Conservation (phyloP, 2,113 vertebrate species). For the Marmota monax region DNA sequence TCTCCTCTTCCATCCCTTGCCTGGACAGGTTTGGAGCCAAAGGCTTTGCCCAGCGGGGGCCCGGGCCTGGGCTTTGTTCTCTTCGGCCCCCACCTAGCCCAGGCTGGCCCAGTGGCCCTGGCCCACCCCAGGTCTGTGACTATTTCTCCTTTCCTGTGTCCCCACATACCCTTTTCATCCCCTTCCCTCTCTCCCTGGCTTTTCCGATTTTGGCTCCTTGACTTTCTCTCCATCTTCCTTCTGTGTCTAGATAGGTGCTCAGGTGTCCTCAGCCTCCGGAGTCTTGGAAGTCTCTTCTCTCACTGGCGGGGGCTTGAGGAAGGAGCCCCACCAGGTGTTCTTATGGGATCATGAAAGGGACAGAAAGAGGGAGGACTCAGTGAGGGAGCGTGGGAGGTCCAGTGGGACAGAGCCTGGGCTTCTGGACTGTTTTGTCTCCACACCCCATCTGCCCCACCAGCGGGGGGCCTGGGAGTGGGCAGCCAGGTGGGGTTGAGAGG, state of each 20-base stretch:
- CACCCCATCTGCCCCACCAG: background rate
- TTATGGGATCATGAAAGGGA: background rate
- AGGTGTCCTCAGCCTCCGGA: too few relatives aligned
- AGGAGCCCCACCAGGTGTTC: background rate
- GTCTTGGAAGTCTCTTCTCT: background rate
- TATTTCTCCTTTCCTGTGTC: background rate
- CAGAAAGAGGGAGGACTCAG: background rate
- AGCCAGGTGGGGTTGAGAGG: background rate
- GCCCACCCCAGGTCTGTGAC: background rate
- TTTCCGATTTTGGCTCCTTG: background rate
- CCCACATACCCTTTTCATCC: accelerated
- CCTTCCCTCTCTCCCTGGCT: background rate
- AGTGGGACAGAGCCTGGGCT: accelerated
- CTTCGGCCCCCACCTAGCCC: background rate
- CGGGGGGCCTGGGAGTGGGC: background rate
- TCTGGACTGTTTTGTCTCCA: background rate
- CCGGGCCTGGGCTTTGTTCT: background rate
- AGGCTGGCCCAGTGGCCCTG: background rate
- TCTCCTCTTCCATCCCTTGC: background rate
- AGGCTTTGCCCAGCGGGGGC: background rate
- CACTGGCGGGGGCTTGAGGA: background rate
- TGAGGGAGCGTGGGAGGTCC: background rate
- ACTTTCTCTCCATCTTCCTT: background rate
- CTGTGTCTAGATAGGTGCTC: background rate
- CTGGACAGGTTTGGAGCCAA: background rate